Conservation (phyloP, 2,797 vertebrate species). For the Lepus oiostolus region DNA sequence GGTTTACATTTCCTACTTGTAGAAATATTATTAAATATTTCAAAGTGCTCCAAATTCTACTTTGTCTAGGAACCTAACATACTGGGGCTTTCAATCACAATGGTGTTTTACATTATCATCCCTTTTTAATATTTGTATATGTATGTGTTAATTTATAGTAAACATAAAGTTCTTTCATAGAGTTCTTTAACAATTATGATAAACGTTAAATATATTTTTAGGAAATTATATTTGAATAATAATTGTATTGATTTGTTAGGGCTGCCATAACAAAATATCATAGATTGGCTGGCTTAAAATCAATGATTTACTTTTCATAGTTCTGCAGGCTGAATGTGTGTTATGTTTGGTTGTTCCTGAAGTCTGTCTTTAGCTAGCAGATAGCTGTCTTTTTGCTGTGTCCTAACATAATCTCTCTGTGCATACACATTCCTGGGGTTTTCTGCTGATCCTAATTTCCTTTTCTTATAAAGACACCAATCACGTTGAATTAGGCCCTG, state of each 20-base stretch:
- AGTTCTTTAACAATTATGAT: not conserved
- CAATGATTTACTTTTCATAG: not conserved
- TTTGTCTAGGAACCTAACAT: not conserved
- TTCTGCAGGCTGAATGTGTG: not conserved
- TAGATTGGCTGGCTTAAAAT: not conserved
- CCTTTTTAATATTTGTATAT: not conserved
- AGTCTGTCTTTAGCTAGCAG: no score
- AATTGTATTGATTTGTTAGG: not conserved
- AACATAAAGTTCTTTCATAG: not conserved
- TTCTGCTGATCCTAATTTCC: not conserved
- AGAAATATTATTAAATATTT: not conserved
- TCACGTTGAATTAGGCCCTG: not conserved
- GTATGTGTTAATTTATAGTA: not conserved
- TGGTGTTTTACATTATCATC: not conserved
- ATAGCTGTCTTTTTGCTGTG: not conserved
- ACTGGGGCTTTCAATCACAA: not conserved
- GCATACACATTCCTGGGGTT: not conserved
- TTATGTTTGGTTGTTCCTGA: not conserved
- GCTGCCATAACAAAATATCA: not conserved
- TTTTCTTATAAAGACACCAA: not conserved
- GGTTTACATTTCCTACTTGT: not conserved
- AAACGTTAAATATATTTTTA: not conserved
- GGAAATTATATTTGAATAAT: not conserved
- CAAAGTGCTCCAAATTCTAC: no score
- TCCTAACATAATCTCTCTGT: fast-evolving